Evolutionary conservation across 1,140 invertebrate species (phyloP), one percentile per base, ranked within the genome.

Genomic region (Heliconius himera): DNA sequence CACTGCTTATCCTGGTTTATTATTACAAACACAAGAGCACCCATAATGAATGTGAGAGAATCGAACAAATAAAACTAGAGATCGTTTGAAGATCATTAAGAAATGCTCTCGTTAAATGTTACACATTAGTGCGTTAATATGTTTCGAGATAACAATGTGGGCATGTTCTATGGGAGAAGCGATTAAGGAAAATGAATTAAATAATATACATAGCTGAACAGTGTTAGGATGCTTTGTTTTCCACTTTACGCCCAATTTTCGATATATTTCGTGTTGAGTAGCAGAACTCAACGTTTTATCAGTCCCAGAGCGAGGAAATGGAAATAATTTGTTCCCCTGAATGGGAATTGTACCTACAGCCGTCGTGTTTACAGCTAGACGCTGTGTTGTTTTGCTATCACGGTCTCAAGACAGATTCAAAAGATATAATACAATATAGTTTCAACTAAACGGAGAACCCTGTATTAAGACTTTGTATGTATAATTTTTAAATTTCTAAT

Each of bases 71-170:
- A 71, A 77, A 78, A 76, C 20, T 73, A 36, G 77, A 49, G 77
- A 73, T 79, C 79, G 74, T 82, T 75, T 82, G 49, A 77, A 86
- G 85, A 88, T 87, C 85, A 89, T 85, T 85, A 86, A 85, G 81
- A 83, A 83, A 87, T 85, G 83, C 82, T 83, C 82, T 87, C 83
- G 84, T 90, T 89, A 89, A 89, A 86, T 77, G 87, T 82, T 84
- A 80, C 76, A 84, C 86, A 90, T 90, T 90, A 90, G 82, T 73
- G 82, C 73, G 72, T 83, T 87, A 88, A 90, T 87, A 85, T 85
- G 84, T 86, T 83, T 73, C 82, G 83, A 83, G 80, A 41, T 74
- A 49, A 29, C 8, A 16, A 51, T 74, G 36, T 9, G 70, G 70
- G 29, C 16, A 38, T 22, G 20, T 22, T 72, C 9, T 41, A 72